phyloP scores from a whole-genome alignment of 2,113 vertebrate genomes.

The Ancistrus triradiatus region DNA sequence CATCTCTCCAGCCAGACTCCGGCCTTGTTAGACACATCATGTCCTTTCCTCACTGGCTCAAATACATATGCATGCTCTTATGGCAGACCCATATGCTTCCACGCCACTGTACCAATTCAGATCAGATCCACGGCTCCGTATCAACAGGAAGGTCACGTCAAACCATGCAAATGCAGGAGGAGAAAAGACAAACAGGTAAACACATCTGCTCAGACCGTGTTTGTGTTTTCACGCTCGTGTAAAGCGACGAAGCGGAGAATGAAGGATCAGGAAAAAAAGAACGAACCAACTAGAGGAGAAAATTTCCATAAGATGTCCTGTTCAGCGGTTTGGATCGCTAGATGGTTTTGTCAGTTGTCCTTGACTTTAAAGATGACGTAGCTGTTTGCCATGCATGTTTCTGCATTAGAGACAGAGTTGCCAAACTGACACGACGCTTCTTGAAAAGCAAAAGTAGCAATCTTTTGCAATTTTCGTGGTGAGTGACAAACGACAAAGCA shows the following conservation, averaged over 20 bases:
- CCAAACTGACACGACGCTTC: no score
- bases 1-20: conserved; percentile 22
- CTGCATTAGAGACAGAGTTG: no score
- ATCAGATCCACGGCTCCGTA: conserved; percentile 51
- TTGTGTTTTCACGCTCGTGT: not conserved
- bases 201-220: conserved; percentile 5
- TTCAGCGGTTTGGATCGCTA: no score
- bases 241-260: not conserved
- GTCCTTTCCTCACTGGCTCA: conserved; percentile 38
- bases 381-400: no score
- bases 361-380: no score
- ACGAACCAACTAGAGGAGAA: no score
- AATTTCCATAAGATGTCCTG: no score
- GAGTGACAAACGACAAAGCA: no score
- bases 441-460: no score
- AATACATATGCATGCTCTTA: conserved; percentile 71
- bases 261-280: not conserved
- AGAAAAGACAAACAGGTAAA: conserved; percentile 2
- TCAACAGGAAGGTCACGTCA: conserved; percentile 37
- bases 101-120: conserved; percentile 62
- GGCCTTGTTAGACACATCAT: not conserved
- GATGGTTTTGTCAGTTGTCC: no score
- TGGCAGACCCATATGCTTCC: conserved; percentile 63
- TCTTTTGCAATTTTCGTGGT: no score
- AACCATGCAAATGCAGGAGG: conserved; percentile 32